Percentiles rank a stretch among this genome's conserved stretches.
These are phyloP conservation scores for Zaprionus inermis DNA, from an alignment of 1,140 invertebrate species.

Conservation along the genomic window DNA sequence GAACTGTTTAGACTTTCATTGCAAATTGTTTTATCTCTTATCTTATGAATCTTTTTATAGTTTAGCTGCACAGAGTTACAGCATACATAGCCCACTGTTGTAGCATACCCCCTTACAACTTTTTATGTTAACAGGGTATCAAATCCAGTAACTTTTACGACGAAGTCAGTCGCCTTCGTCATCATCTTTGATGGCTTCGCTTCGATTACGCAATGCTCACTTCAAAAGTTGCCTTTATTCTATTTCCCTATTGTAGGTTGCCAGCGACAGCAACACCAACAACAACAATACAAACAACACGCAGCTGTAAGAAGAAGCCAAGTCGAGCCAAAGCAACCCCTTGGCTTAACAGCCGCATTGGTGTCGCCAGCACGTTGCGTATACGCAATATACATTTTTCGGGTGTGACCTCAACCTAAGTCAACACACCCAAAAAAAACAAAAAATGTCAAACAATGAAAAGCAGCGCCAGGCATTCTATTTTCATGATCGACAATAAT, in stretches of 20 bases:
- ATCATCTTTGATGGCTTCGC: constrained; percentile 50
- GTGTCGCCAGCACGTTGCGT: constrained; percentile 59
- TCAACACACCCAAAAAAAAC: constrained; percentile 39
- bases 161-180: constrained; percentile 10
- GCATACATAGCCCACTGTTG: not conserved
- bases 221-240: constrained; percentile 69
- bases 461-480: constrained; percentile 5
- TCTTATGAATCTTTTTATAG: no score
- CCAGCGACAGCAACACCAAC: constrained; percentile 15
- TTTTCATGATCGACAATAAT: constrained; percentile 49
- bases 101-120: not conserved
- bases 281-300: not conserved
- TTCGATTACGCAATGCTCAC: constrained; percentile 74
- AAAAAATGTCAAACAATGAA: constrained; percentile 1
- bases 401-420: constrained; percentile 61
- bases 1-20: no score
- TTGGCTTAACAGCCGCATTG: constrained; percentile 53
- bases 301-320: not conserved
- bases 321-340: constrained; percentile 36
- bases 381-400: constrained; percentile 68
- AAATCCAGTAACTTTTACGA: constrained; percentile 2
- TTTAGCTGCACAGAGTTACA: no score
- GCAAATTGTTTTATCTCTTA: no score
- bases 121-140: constrained; percentile 12
- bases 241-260: constrained; percentile 53